phyloP scores from a whole-genome alignment of 1,140 invertebrate species.

The Lepidurus packardi region DNA sequence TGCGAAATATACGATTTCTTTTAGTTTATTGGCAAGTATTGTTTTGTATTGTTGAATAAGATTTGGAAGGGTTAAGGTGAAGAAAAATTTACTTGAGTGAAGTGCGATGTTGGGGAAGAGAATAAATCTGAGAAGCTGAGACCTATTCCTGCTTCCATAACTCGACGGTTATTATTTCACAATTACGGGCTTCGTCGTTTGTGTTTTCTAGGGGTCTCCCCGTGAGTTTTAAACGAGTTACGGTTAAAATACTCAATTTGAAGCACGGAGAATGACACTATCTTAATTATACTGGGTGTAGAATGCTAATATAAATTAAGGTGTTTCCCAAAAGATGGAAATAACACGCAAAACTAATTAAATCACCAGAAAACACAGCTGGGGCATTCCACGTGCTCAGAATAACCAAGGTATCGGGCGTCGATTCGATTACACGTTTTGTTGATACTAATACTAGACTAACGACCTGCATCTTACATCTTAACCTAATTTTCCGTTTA shows the following conservation, averaged over 20 bases:
- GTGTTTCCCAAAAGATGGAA: background rate
- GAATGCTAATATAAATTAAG: background rate
- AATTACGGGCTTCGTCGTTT: background rate
- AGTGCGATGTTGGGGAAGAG: background rate
- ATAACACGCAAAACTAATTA: slow-evolving; percentile 19
- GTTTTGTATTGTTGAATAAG: background rate
- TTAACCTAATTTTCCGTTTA: background rate
- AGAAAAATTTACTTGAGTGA: background rate
- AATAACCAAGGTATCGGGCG: slow-evolving; percentile 15
- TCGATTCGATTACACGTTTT: background rate
- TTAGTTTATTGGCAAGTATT: background rate
- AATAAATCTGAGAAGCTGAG: slow-evolving; percentile 2
- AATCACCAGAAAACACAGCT: slow-evolving; percentile 15
- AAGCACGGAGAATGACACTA: background rate
- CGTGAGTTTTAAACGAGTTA: background rate
- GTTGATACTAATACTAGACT: background rate
- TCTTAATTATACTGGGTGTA: background rate
- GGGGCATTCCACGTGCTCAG: slow-evolving; percentile 16
- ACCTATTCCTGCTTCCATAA: slow-evolving; percentile 18
- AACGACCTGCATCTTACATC: background rate
- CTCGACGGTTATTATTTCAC: background rate
- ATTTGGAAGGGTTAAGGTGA: background rate
- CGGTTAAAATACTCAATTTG: background rate
- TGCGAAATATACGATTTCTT: background rate
- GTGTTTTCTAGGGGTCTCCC: background rate